Conservation (phyloP, 1,140 invertebrate species). For the Bathynomus jamesi region DNA sequence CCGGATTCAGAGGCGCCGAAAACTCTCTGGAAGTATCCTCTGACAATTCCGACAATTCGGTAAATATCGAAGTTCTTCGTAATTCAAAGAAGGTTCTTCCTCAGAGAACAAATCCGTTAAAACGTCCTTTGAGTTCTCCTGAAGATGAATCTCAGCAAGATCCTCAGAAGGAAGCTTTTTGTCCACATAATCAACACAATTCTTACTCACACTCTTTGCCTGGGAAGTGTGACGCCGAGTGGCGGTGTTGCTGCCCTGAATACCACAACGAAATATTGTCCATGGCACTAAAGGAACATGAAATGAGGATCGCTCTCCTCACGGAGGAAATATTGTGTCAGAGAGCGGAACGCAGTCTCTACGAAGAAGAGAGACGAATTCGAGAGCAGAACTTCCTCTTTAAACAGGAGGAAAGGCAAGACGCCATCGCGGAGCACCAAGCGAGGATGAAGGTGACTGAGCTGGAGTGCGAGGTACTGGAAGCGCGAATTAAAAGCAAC, state of each 20-base stretch:
- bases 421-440: not conserved
- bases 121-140: not conserved
- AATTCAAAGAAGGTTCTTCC: not conserved
- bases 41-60: not conserved
- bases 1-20: not conserved
- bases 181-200: too few relatives aligned
- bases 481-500: not conserved
- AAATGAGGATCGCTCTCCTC: not conserved
- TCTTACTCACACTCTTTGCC: too few relatives aligned
- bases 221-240: not conserved
- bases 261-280: not conserved
- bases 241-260: not conserved
- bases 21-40: not conserved
- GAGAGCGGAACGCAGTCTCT: not conserved
- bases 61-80: not conserved
- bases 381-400: not conserved
- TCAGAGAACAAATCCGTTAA: not conserved
- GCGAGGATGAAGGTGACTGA: not conserved
- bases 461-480: not conserved
- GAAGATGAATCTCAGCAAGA: not conserved
- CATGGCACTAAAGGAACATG: not conserved
- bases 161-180: not conserved
- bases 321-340: not conserved
- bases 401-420: not conserved
- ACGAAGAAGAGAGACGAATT: not conserved